Conservation (phyloP, 2,113 vertebrate species). For the Salvelinus alpinus region DNA sequence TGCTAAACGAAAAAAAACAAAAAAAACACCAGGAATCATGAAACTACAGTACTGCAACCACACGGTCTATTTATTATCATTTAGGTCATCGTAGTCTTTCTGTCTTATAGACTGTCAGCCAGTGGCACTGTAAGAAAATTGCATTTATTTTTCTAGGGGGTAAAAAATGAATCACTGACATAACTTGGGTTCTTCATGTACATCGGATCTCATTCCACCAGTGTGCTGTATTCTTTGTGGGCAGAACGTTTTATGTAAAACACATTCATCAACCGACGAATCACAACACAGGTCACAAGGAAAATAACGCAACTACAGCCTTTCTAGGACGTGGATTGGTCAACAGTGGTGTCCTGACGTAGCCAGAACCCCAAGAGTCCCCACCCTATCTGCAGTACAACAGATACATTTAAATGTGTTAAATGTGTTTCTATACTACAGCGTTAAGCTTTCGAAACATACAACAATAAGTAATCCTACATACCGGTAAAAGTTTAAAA, state of each 20-base stretch:
- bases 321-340: constrained; percentile 62
- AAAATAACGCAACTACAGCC: constrained; percentile 56
- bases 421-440: constrained; percentile 11
- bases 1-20: not conserved
- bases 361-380: constrained; percentile 37
- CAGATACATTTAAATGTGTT: constrained; percentile 56
- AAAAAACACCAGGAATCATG: not conserved
- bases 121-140: not conserved
- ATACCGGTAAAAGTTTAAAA: not conserved
- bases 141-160: not conserved
- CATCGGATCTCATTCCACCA: constrained; percentile 23
- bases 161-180: not conserved
- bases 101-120: not conserved
- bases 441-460: not conserved
- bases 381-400: constrained; percentile 75
- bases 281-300: constrained; percentile 63
- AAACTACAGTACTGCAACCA: not conserved
- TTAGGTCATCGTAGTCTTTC: not conserved
- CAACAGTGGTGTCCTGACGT: constrained; percentile 31
- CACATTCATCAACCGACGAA: constrained; percentile 50
- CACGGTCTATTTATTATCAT: not conserved
- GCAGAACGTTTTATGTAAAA: constrained; percentile 62
- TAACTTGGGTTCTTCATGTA: constrained; percentile 7
- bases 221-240: constrained; percentile 17
- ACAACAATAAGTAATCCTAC: not conserved